Conservation (phyloP, 2,797 vertebrate genomes). For the Sebastolobus altivelis region DNA sequence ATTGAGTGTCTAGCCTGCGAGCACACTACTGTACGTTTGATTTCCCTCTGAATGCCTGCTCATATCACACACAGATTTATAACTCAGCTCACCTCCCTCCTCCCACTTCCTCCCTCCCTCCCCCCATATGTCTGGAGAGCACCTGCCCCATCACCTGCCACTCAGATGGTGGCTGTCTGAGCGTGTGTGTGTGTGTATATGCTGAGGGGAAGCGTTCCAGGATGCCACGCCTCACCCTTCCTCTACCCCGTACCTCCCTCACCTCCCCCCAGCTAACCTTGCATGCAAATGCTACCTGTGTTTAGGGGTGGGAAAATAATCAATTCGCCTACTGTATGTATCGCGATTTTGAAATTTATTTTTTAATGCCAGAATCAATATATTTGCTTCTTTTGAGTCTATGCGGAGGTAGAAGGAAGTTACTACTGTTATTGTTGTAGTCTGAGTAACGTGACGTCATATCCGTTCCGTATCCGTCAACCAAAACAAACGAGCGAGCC, state of each 20-base stretch:
- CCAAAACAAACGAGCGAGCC: no score
- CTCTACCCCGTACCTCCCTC: conserved; percentile 14
- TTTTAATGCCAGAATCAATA: no score
- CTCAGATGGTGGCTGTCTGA: conserved; percentile 67
- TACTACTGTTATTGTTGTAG: no score
- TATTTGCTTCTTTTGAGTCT: no score
- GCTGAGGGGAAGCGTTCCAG: conserved; percentile 42
- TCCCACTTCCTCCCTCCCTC: conserved; percentile 35
- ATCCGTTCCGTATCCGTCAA: no score
- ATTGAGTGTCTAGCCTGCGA: conserved; percentile 8
- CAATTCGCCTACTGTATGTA: no score
- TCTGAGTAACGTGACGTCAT: no score
- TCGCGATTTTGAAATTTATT: accelerated
- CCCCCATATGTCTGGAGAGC: conserved; percentile 70
- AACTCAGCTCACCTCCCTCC: conserved; percentile 23
- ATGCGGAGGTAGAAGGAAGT: no score
- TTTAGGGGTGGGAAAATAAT: no score
- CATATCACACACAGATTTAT: conserved; percentile 50
- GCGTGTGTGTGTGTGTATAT: conserved; percentile 24
- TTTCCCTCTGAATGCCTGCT: conserved; percentile 37
- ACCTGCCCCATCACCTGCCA: conserved; percentile 84
- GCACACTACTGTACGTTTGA: conserved; percentile 14
- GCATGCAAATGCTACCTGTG: conserved; percentile 36
- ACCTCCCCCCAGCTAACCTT: conserved; percentile 10
- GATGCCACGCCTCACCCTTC: conserved; percentile 58